Conservation (phyloP, 2,888 invertebrate species). For the Brassicogethes aeneus region DNA sequence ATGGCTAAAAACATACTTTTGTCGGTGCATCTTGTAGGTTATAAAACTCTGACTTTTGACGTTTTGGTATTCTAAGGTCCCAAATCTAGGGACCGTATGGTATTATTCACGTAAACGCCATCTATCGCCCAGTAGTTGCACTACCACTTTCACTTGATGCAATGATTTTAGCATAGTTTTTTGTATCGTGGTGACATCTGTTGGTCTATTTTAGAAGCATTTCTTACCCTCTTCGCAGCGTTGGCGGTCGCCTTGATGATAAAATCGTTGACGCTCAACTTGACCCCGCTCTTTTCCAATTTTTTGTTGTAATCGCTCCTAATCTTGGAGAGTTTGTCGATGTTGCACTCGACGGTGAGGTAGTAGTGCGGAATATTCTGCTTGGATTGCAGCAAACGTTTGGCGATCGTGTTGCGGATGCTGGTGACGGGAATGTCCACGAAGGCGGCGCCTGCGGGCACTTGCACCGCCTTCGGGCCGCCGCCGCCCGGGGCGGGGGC, state of each 20-base stretch:
- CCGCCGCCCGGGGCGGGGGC: conserved; percentile 23
- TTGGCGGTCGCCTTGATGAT: conserved; percentile 88
- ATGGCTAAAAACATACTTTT: too few relatives aligned
- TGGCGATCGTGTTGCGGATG: conserved; percentile 79
- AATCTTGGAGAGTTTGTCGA: conserved; percentile 71
- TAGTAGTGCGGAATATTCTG: conserved; percentile 97
- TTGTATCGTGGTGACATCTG: too few relatives aligned
- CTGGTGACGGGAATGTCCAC: conserved; percentile 74
- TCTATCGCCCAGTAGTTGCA: too few relatives aligned
- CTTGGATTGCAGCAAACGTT: conserved; percentile 80
- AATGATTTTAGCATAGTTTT: too few relatives aligned
- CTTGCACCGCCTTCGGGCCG: conserved; percentile 18
- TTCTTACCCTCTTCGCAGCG: conserved; percentile 63
- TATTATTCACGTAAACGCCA: too few relatives aligned
- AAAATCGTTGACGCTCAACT: conserved; percentile 92
- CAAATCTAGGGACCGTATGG: too few relatives aligned
- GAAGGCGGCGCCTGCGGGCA: conserved; percentile 37
- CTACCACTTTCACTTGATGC: too few relatives aligned
- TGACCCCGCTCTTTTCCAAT: conserved; percentile 69
- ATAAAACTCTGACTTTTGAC: too few relatives aligned
- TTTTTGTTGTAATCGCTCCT: conserved; percentile 71
- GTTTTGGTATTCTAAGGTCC: too few relatives aligned
- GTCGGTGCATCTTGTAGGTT: too few relatives aligned
- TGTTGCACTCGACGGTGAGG: conserved; percentile 72
- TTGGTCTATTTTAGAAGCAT: too few relatives aligned